Percentiles rank a stretch among this genome's conserved stretches.
Evolutionary conservation across 2,888 invertebrate species (phyloP).

Genomic region (Thera britannica): DNA sequence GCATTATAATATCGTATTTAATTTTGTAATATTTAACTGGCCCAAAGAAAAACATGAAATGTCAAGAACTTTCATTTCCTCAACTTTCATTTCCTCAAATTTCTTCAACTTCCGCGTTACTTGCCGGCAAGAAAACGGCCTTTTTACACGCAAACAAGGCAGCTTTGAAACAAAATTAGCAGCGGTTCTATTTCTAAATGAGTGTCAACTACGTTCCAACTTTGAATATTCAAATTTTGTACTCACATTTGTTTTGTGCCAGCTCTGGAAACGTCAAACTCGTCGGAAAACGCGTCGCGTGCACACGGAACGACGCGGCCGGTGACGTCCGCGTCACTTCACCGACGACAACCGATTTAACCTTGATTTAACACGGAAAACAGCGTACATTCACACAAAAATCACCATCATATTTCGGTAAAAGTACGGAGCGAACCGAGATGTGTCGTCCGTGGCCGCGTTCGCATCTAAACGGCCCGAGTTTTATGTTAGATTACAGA

Average conservation of each 20-base stretch:
- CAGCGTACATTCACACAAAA: constrained; percentile 75
- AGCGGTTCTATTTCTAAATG: constrained; percentile 42
- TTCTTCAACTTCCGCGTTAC: constrained; percentile 33
- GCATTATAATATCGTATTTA: neutral
- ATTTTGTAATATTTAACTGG: neutral
- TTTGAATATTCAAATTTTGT: constrained; percentile 66
- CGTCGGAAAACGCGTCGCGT: constrained; percentile 61
- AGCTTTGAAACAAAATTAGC: constrained; percentile 33
- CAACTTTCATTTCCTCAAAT: neutral
- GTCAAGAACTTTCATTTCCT: neutral
- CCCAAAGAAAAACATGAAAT: neutral
- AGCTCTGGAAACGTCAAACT: constrained; percentile 67
- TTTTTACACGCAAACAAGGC: constrained; percentile 31
- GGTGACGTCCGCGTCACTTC: constrained; percentile 63
- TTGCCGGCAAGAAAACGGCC: constrained; percentile 36
- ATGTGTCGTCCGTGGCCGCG: constrained; percentile 85
- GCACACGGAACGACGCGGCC: constrained; percentile 63
- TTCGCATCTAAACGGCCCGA: constrained; percentile 85
- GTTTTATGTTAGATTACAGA: constrained; percentile 86
- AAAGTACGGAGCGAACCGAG: constrained; percentile 84
- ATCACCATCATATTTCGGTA: constrained; percentile 81
- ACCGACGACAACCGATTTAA: constrained; percentile 62
- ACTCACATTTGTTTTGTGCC: constrained; percentile 70
- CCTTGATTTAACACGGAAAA: constrained; percentile 72
- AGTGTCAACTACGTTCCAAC: constrained; percentile 44